phyloP scores from a whole-genome alignment of 2,797 vertebrate genomes.

The Rhincodon typus region DNA sequence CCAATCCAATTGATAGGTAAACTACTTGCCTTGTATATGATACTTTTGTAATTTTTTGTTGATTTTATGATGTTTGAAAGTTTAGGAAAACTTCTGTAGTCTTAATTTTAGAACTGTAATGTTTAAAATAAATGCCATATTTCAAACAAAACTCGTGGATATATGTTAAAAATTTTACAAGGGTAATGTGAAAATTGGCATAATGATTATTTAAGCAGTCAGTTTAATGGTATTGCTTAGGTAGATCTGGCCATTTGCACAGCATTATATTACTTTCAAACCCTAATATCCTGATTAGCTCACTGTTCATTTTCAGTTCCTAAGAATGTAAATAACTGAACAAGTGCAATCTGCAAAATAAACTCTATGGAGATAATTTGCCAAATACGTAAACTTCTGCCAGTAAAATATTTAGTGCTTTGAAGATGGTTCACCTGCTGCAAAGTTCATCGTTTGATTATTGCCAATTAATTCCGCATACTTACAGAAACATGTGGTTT shows the following conservation, averaged over 20 bases:
- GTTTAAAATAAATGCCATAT: conserved; percentile 34
- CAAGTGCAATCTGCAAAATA: not conserved
- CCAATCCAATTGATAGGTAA: not conserved
- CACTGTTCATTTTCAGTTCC: not conserved
- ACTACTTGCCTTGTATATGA: conserved; percentile 5
- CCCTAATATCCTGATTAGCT: not conserved
- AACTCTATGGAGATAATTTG: not conserved
- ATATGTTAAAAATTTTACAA: not conserved
- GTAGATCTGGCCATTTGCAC: not conserved
- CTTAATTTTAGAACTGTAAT: conserved; percentile 15
- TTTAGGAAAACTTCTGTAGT: conserved; percentile 3
- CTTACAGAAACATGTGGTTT: not conserved
- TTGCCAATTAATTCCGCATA: not conserved
- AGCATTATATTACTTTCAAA: not conserved
- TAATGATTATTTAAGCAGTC: not conserved
- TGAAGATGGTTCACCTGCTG: not conserved
- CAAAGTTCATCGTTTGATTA: not conserved
- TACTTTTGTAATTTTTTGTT: conserved; percentile 28
- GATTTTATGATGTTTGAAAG: conserved; percentile 11
- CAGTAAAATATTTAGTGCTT: not conserved
- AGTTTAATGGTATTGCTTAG: not conserved
- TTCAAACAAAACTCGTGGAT: conserved; percentile 1
- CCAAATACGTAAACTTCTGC: not conserved
- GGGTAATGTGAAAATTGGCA: not conserved
- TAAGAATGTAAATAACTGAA: not conserved